These are phyloP conservation scores for Cecropterus lyciades DNA, from an alignment of 1,140 invertebrate species.

Conservation along the genomic window DNA sequence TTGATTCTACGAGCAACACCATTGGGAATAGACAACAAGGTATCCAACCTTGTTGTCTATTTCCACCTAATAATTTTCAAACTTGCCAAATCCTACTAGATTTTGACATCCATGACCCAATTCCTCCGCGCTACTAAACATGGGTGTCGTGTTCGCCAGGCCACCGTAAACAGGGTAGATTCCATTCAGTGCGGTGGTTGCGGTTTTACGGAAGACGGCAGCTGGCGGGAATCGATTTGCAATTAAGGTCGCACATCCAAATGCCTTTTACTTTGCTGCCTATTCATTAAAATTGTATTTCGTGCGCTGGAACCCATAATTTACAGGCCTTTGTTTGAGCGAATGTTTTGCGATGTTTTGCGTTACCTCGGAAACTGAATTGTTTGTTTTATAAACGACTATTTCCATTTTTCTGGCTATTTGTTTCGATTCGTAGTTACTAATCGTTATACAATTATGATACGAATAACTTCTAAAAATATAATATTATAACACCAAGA, in stretches of 20 bases:
- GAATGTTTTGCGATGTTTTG: background rate
- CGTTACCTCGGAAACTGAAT: background rate
- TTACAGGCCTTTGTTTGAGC: background rate
- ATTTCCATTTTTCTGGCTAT: too few species aligned
- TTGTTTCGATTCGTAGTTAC: too few species aligned
- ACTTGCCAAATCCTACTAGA: too few species aligned
- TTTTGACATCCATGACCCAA: background rate
- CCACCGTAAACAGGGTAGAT: constrained; percentile 10
- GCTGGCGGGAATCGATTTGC: constrained; percentile 27
- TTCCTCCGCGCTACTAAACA: background rate
- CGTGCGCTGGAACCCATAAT: constrained; percentile 21
- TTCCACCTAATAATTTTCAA: too few species aligned
- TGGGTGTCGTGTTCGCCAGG: background rate
- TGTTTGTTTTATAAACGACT: background rate
- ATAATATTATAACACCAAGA: too few species aligned
- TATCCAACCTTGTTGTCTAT: too few species aligned
- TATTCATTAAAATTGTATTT: constrained; percentile 29
- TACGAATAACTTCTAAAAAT: too few species aligned
- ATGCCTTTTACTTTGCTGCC: constrained; percentile 24
- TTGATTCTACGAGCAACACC: too few species aligned
- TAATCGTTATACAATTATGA: too few species aligned
- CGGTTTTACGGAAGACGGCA: constrained; percentile 26
- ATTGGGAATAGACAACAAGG: too few species aligned
- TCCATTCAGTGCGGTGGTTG: constrained; percentile 4
- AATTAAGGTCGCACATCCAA: constrained; percentile 31